A percentile compares a stretch with the other conserved stretches of the same genome.
Evolutionary conservation across 2,797 vertebrate genomes (phyloP).

Genomic region (Gadopsis bispinosus): DNA sequence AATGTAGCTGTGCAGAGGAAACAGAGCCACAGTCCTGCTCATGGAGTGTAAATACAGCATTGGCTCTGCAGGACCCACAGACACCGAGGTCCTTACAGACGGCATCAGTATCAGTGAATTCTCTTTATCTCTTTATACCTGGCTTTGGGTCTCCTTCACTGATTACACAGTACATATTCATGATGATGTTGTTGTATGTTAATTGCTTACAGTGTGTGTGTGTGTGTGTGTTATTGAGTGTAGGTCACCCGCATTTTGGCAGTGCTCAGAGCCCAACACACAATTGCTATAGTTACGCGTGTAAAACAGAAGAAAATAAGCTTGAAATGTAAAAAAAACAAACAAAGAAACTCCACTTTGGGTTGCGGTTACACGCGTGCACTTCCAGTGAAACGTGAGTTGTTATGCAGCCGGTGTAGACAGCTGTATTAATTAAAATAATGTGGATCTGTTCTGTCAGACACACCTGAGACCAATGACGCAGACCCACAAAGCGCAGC

Average conservation of each 20-base stretch:
- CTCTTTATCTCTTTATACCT: background rate
- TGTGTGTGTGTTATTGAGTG: conserved; percentile 1
- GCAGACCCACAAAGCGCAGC: background rate
- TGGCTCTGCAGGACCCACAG: conserved; percentile 4
- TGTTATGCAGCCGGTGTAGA: conserved; percentile 8
- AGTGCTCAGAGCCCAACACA: background rate
- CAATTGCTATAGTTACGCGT: background rate
- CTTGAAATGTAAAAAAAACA: background rate
- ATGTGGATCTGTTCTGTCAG: conserved; percentile 20
- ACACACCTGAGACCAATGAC: background rate
- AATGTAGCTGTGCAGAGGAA: conserved; percentile 30
- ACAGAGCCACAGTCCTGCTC: conserved; percentile 16
- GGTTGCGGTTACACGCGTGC: background rate
- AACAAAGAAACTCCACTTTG: background rate
- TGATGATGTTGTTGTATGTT: conserved; percentile 2
- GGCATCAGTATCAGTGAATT: background rate
- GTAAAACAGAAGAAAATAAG: background rate
- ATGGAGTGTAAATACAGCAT: conserved; percentile 24
- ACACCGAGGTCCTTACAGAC: background rate
- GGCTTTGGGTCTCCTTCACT: background rate
- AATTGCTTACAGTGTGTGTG: background rate
- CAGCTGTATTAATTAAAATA: conserved; percentile 35
- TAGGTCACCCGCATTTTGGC: background rate
- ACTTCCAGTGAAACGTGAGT: conserved; percentile 3
- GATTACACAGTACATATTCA: conserved; percentile 11